Percentiles rank a stretch among this genome's conserved stretches.
phyloP scores from a whole-genome alignment of 1,140 invertebrate species.

The Drosophila yakuba region DNA sequence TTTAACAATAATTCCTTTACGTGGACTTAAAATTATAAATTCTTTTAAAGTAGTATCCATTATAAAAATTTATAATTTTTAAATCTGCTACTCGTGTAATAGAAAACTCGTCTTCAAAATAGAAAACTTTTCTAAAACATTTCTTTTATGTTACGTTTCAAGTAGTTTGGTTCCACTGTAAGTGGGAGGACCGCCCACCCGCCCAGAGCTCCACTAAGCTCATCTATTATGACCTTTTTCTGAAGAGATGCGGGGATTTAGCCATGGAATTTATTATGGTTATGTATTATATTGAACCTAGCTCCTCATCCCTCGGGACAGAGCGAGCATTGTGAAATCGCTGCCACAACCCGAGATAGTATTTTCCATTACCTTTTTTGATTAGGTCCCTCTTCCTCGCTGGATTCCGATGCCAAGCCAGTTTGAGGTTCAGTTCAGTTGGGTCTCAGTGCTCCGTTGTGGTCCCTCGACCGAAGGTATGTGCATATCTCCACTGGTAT shows the following conservation, averaged over 20 bases:
- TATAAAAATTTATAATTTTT: no score
- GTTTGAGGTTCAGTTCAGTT: constrained; percentile 14
- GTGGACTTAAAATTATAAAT: no score
- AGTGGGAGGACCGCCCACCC: constrained; percentile 13
- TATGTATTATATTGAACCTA: constrained; percentile 76
- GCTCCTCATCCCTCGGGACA: background rate
- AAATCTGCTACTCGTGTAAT: no score
- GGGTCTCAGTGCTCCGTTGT: constrained; percentile 23
- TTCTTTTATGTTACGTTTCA: background rate
- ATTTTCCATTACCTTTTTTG: constrained; percentile 78
- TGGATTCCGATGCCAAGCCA: constrained; percentile 28
- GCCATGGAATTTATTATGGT: constrained; percentile 80
- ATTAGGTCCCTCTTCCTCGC: constrained; percentile 50
- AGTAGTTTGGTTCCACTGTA: constrained; percentile 18
- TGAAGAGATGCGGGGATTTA: constrained; percentile 75
- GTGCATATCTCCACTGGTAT: constrained; percentile 51
- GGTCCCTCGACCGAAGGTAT: constrained; percentile 35
- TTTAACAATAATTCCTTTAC: background rate
- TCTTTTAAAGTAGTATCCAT: no score
- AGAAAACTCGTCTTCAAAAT: no score
- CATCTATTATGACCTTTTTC: constrained; percentile 83
- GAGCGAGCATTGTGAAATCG: constrained; percentile 22
- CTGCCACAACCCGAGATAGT: constrained; percentile 59
- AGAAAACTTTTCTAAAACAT: no score
- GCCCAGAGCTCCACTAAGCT: constrained; percentile 55